Conservation (phyloP, 1,140 invertebrate genomes). For the Lucilia sericata region DNA sequence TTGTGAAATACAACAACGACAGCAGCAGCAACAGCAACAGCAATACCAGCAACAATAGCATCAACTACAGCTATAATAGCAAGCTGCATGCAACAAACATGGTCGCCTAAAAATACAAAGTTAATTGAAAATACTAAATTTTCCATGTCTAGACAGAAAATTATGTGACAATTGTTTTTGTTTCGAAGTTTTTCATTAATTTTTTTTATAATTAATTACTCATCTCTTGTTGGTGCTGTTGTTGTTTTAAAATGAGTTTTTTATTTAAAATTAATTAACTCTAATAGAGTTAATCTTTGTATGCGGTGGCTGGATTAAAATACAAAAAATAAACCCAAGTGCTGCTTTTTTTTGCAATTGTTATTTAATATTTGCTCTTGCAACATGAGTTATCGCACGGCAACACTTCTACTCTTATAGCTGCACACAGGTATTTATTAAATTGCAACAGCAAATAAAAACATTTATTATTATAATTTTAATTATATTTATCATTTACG, state of each 20-base stretch:
- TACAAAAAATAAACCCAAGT: background rate
- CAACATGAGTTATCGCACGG: background rate
- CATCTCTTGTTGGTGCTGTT: background rate
- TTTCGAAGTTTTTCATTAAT: constrained; percentile 45
- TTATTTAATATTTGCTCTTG: background rate
- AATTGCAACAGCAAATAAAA: no score
- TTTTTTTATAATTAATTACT: constrained; percentile 10
- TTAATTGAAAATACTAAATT: constrained; percentile 68
- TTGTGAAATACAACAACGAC: background rate
- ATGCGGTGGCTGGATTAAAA: background rate
- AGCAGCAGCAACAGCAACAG: background rate
- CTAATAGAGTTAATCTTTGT: background rate
- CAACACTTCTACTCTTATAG: no score
- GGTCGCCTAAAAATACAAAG: constrained; percentile 48
- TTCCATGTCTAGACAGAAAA: constrained; percentile 67
- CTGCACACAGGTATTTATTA: no score
- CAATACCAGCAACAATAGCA: background rate
- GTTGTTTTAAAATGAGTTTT: constrained; percentile 27
- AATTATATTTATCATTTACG: no score
- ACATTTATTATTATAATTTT: no score
- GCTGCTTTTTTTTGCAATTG: background rate
- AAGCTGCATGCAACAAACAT: background rate
- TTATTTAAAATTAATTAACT: constrained; percentile 43
- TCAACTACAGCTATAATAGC: background rate
- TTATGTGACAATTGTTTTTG: constrained; percentile 66